Percentiles rank a stretch among this genome's conserved stretches.
phyloP scores from a whole-genome alignment of 2,797 vertebrate species.

The Amniataba percoides region DNA sequence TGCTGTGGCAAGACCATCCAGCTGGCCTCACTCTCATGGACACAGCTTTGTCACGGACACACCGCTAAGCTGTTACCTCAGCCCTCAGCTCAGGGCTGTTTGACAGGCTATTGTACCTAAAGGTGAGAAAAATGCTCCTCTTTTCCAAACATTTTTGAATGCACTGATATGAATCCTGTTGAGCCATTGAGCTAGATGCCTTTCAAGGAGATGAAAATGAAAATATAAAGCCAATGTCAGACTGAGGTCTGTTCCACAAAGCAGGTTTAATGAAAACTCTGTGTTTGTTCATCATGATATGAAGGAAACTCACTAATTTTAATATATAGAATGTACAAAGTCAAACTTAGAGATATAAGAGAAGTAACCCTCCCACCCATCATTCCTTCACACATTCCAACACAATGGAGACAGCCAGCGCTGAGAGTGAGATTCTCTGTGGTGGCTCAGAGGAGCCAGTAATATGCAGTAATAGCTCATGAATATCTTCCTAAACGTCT shows the following conservation, averaged over 20 bases:
- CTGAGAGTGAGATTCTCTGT: neutral
- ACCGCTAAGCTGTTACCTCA: neutral
- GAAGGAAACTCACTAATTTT: too few relatives aligned
- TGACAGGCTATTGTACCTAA: slow-evolving; percentile 23
- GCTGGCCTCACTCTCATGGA: slow-evolving; percentile 56
- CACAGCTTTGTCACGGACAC: slow-evolving; percentile 21
- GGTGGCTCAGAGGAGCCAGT: slow-evolving; percentile 26
- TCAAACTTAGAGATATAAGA: too few relatives aligned
- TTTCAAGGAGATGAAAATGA: neutral
- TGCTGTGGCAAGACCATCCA: slow-evolving; percentile 41
- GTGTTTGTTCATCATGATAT: too few relatives aligned
- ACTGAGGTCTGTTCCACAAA: too few relatives aligned
- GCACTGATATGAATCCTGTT: slow-evolving; percentile 16
- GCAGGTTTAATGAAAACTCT: too few relatives aligned
- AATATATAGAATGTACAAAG: too few relatives aligned
- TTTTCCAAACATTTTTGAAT: neutral
- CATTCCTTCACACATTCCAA: neutral
- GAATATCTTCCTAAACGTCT: slow-evolving; percentile 39
- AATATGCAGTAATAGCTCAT: slow-evolving; percentile 36
- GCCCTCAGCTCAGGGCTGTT: slow-evolving; percentile 4
- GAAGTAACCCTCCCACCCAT: neutral
- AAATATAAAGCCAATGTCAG: neutral
- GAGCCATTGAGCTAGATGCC: neutral
- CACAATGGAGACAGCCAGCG: neutral
- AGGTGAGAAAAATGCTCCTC: slow-evolving; percentile 1